phyloP scores from a whole-genome alignment of 2,113 vertebrate species.

The Stegastes partitus region DNA sequence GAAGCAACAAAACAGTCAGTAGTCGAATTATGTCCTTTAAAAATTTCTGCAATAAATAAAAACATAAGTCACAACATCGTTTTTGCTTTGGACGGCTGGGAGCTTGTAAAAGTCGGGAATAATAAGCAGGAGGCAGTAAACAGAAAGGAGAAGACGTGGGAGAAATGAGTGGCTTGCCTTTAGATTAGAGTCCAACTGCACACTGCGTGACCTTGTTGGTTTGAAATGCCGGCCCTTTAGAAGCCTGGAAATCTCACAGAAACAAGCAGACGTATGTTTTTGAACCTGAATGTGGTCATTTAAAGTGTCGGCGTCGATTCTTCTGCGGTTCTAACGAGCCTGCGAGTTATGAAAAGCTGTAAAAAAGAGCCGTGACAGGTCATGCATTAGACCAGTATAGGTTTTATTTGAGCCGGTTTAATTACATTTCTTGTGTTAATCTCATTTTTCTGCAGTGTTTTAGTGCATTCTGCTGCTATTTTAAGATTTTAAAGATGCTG shows the following conservation, averaged over 20 bases:
- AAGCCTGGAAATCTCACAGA: no score
- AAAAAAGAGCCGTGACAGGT: constrained; percentile 1
- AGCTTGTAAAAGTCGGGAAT: neutral
- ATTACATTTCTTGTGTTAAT: no score
- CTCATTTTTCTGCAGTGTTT: no score
- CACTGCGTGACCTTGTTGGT: constrained; percentile 6
- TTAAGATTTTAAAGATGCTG: no score
- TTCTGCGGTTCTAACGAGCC: neutral
- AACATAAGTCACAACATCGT: no score
- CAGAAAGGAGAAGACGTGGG: neutral
- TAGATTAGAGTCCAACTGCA: neutral
- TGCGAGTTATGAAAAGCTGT: constrained; percentile 1
- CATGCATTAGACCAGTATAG: neutral
- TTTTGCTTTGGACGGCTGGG: neutral
- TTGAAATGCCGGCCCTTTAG: neutral
- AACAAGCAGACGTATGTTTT: neutral
- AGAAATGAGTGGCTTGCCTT: neutral
- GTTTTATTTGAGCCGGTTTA: no score
- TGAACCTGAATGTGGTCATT: neutral
- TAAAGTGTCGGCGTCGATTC: neutral
- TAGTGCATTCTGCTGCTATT: no score
- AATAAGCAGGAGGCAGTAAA: neutral
- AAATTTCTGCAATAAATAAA: neutral
- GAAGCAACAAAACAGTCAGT: neutral
- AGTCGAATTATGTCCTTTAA: neutral